These are phyloP conservation scores for Hucho hucho DNA, from an alignment of 2,113 vertebrate genomes.

Conservation along the genomic window DNA sequence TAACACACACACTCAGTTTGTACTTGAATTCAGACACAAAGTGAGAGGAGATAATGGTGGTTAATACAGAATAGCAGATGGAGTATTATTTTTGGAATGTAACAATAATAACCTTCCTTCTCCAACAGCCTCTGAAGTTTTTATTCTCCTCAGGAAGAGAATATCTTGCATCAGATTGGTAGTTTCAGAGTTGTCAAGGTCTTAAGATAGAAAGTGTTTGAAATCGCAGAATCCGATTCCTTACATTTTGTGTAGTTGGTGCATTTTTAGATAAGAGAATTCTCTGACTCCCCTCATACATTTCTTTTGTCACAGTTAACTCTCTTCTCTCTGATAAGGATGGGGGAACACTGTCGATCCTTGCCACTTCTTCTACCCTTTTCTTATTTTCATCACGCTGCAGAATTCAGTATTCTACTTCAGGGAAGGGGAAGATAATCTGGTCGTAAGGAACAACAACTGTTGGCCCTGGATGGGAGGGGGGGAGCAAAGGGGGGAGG, in stretches of 20 bases:
- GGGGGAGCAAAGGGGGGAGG: neutral
- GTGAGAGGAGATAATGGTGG: constrained; percentile 44
- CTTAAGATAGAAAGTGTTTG: constrained; percentile 20
- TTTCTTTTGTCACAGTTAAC: constrained; percentile 46
- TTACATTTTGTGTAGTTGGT: neutral
- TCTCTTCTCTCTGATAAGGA: constrained; percentile 17
- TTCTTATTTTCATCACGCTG: constrained; percentile 23
- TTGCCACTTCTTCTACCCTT: constrained; percentile 1
- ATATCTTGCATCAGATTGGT: neutral
- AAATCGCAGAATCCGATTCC: constrained; percentile 5
- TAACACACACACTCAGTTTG: neutral
- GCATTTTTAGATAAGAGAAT: constrained; percentile 32
- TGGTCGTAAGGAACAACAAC: constrained; percentile 58
- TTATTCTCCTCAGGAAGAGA: neutral
- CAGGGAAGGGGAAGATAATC: constrained; percentile 44
- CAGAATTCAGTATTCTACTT: constrained; percentile 56
- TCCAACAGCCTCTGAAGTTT: constrained; percentile 21
- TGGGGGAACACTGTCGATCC: constrained; percentile 12
- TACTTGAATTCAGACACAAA: neutral
- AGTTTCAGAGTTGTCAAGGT: constrained; percentile 21
- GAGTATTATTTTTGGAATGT: constrained; percentile 28
- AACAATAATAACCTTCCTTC: constrained; percentile 33
- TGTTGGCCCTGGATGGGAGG: constrained; percentile 2
- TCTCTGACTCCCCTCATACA: constrained; percentile 41
- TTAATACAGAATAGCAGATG: constrained; percentile 52